Evolutionary conservation across 2,888 invertebrate genomes (phyloP), one percentile per base, ranked within the genome.

Genomic region (Lasioglossum figueresi): DNA sequence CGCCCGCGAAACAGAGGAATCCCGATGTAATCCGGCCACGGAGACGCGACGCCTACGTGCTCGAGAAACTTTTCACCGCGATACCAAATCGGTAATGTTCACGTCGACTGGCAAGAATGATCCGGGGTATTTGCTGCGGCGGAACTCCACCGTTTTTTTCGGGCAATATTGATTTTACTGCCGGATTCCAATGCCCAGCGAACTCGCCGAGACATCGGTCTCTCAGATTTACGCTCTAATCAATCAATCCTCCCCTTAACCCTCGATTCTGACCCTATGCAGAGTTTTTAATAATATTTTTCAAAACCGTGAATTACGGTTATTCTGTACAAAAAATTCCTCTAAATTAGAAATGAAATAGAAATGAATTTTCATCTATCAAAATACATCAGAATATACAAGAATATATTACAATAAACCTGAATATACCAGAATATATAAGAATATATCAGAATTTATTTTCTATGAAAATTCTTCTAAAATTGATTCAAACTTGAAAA

Each of bases 1-100:
- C 76, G 34, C 63, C 63, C 75, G 56, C 82, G 85, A 86, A 86
- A 86, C 82, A 85, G 56, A 85, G 70, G 81, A 80, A 80, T 81
- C 56, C 75, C 81, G 78, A 76, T 74, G 76, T 77, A 85, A 84
- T 73, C 72, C 72, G 43, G 45, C 72, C 85, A 84, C 80, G 76
- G 80, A 84, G 77, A 73, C 66, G 27, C 63, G 37, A 45, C 74
- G 48, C 52, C 84, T 79, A 52, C 84, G 84, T 84, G 71, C 75
- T n/a, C 45, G 84, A 83, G 83, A 19, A 77, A 52, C 76, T 37
- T 70, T 77, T 68, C 76, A 68, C 66, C 76, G 76, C n/a, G 68
- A 40, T 70, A 68, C 68, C n/a, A 66, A 37, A 68, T 77, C 68
- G 76, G 27, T 37, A 66, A 68, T 68, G 68, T 40, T 52, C 37